Evolutionary conservation across 2,113 vertebrate species (phyloP).

Genomic region (Tachysurus fulvidraco): DNA sequence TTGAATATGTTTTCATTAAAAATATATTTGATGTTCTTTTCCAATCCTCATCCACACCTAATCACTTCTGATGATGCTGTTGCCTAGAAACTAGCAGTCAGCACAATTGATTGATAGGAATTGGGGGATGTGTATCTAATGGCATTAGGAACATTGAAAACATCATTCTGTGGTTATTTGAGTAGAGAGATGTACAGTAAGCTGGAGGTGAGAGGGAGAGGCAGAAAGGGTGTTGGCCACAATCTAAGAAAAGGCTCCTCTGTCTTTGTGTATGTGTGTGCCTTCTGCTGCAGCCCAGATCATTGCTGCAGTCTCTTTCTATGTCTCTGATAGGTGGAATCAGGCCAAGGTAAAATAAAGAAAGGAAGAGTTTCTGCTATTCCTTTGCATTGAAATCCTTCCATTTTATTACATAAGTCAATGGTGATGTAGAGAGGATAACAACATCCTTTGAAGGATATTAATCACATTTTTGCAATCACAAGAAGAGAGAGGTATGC

Average conservation of each 20-base stretch:
- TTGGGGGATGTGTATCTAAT: slow-evolving; percentile 4
- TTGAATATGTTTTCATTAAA: not conserved
- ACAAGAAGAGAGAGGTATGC: not conserved
- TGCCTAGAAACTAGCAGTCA: slow-evolving; percentile 50
- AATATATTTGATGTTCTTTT: not conserved
- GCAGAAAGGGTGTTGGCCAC: slow-evolving; percentile 7
- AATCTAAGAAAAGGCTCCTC: not conserved
- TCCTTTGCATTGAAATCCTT: not conserved
- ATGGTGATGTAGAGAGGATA: not conserved
- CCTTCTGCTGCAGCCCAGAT: slow-evolving; percentile 26
- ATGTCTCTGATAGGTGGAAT: slow-evolving; percentile 6
- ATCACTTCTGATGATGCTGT: slow-evolving; percentile 13
- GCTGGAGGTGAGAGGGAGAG: not conserved
- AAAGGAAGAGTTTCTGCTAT: slow-evolving; percentile 2
- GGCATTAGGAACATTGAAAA: not conserved
- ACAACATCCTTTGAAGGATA: slow-evolving; percentile 18
- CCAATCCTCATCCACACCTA: not conserved
- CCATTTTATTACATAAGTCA: not conserved
- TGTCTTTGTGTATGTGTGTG: not conserved
- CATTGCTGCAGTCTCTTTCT: slow-evolving; percentile 32
- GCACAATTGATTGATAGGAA: not conserved
- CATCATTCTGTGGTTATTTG: not conserved
- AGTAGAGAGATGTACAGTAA: not conserved
- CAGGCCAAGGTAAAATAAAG: slow-evolving; percentile 33
- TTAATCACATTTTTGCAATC: slow-evolving; percentile 47